These are phyloP conservation scores for Scaptomyza polygonia DNA, from an alignment of 2,888 invertebrate species.

Conservation along the genomic window DNA sequence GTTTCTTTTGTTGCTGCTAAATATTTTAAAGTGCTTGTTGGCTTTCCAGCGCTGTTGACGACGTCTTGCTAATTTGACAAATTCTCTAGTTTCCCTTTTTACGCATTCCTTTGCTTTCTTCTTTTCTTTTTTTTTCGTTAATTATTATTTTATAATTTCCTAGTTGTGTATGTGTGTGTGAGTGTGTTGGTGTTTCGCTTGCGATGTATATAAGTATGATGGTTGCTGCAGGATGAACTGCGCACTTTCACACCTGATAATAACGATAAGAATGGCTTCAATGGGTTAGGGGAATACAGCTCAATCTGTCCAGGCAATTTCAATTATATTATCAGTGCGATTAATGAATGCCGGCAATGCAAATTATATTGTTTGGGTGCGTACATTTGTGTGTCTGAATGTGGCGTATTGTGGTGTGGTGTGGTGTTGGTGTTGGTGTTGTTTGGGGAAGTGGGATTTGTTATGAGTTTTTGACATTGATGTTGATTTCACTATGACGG, in stretches of 20 bases:
- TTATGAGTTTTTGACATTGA: constrained; percentile 41
- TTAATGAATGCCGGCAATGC: constrained; percentile 9
- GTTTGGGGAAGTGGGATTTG: constrained; percentile 15
- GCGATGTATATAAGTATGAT: constrained; percentile 30
- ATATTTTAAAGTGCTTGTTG: constrained; percentile 20
- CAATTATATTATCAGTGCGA: constrained; percentile 30
- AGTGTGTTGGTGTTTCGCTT: constrained; percentile 38
- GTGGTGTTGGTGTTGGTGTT: constrained; percentile 1
- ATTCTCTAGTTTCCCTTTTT: constrained; percentile 67
- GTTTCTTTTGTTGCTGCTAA: constrained; percentile 21
- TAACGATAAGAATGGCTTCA: constrained; percentile 38
- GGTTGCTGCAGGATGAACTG: constrained; percentile 25
- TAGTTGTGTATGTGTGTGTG: constrained; percentile 55
- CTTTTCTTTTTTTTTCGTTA: constrained; percentile 26
- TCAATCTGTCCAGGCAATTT: constrained; percentile 14
- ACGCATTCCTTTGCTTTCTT: constrained; percentile 12
- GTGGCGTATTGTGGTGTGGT: constrained; percentile 12
- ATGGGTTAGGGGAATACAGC: constrained; percentile 20
- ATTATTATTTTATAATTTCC: constrained; percentile 75
- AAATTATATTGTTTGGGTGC: constrained; percentile 10
- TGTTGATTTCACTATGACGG: constrained; percentile 33
- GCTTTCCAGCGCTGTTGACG: constrained; percentile 54
- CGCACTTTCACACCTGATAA: constrained; percentile 32
- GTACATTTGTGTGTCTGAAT: constrained; percentile 25
- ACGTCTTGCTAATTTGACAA: constrained; percentile 64